Evolutionary conservation across 2,113 vertebrate genomes (phyloP), one percentile per base, ranked within the genome.

Genomic region (Limanda limanda): DNA sequence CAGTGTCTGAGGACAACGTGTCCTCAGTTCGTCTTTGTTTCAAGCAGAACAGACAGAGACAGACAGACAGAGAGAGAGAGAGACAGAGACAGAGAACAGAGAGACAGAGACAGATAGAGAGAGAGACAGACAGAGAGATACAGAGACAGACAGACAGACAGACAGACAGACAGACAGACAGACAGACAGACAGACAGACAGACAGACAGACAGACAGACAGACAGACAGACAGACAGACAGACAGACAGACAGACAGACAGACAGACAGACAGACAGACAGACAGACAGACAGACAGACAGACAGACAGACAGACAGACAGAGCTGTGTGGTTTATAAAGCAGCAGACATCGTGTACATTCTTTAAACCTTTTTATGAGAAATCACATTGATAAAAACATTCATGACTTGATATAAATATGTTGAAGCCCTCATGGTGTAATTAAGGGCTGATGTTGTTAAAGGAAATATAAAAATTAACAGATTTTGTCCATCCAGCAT

Each of bases 131-230:
- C n/a, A n/a, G n/a, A n/a, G n/a, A n/a, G n/a, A n/a, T n/a, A n/a
- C n/a, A n/a, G n/a, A n/a, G n/a, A n/a, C n/a, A n/a, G n/a, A n/a
- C n/a, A n/a, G n/a, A n/a, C n/a, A n/a, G n/a, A n/a, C n/a, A n/a
- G n/a, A n/a, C n/a, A n/a, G n/a, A n/a, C n/a, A 7, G 5, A 31
- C 5, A 31, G 5, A 31, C 5, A 35, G 31, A 35, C 2, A 35
- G 7, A 35, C 2, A 35, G 31, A 71, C 65, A 76, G 64, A 48
- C 52, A 24, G 40, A 79, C 59, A 68, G 37, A 71, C 9, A 61
- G 59, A 18, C 2, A 18, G 14, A 48, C 1, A 18, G 47, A n/a
- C n/a, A 51, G 47, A 51, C 17, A 18, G 15, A 48, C 17, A 51
- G 17, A 18, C 1, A 48, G 15, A 51, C 1, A 51, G 14, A 18